These are phyloP conservation scores for Euphonia xanthogaster DNA, from an alignment of 2,797 vertebrate genomes.

Conservation along the genomic window DNA sequence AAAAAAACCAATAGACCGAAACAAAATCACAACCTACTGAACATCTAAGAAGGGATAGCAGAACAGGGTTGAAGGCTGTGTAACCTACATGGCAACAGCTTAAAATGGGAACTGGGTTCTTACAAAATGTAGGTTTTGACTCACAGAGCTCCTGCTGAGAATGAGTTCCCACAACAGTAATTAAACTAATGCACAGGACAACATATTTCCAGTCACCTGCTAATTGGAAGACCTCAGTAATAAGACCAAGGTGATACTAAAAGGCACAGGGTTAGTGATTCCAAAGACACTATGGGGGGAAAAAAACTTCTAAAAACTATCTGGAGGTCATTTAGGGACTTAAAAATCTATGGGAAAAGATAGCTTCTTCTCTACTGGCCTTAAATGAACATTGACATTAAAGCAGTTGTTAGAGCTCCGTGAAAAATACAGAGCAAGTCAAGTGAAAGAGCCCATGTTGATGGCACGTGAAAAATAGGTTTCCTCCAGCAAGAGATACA, in stretches of 20 bases:
- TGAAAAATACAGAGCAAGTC: constrained; percentile 27
- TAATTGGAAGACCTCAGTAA: background rate
- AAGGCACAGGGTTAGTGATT: background rate
- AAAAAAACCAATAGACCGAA: background rate
- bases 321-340: background rate
- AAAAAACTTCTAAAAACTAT: background rate
- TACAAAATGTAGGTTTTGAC: background rate
- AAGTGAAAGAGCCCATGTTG: constrained; percentile 20
- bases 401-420: constrained; percentile 2
- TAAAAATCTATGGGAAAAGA: background rate
- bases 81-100: background rate
- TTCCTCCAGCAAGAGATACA: background rate
- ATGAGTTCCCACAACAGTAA: background rate
- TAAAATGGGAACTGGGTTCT: background rate
- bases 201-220: background rate
- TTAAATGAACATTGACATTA: constrained; percentile 29
- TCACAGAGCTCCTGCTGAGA: background rate
- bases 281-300: background rate
- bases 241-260: background rate
- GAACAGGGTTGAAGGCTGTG: background rate
- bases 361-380: background rate
- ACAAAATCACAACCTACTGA: background rate
- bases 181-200: background rate
- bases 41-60: background rate
- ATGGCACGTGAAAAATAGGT: background rate